These are phyloP conservation scores for Yponomeuta plumbellus DNA, from an alignment of 2,888 invertebrate genomes.

Conservation along the genomic window DNA sequence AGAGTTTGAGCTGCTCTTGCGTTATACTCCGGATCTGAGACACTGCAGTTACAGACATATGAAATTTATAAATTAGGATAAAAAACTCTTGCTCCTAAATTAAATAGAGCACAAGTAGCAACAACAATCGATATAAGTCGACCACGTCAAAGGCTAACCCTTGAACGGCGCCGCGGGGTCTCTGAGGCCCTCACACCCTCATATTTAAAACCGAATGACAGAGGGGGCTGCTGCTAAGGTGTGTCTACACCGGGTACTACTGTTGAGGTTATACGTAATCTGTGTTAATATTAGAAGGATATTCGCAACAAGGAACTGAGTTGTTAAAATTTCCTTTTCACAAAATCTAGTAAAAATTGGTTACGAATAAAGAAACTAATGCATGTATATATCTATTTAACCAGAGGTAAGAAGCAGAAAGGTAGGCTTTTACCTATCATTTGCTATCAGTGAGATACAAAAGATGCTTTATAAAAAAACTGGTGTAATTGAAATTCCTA, in stretches of 20 bases:
- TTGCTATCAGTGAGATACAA: no score
- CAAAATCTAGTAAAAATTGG: no score
- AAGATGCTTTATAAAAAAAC: no score
- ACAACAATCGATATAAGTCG: conserved; percentile 8
- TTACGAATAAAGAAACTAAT: no score
- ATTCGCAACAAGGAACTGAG: neutral
- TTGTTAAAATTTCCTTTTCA: neutral
- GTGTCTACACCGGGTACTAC: neutral
- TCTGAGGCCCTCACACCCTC: conserved; percentile 1
- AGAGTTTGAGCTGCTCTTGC: no score
- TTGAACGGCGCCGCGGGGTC: conserved; percentile 17
- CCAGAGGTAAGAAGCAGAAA: no score
- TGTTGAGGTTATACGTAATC: no score
- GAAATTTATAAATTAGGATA: neutral
- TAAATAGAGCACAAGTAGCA: conserved; percentile 7
- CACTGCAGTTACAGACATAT: neutral
- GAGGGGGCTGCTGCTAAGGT: conserved; percentile 9
- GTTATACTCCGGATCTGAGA: no score
- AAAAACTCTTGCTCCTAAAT: neutral
- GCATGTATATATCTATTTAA: no score
- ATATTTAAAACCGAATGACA: conserved; percentile 17
- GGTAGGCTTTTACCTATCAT: no score
- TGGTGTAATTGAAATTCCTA: no score
- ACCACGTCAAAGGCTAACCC: conserved; percentile 17
- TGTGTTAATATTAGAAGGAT: no score